Base-by-base conservation (phyloP, 2,113 vertebrate species). In the Pteronura brasiliensis region DNA sequence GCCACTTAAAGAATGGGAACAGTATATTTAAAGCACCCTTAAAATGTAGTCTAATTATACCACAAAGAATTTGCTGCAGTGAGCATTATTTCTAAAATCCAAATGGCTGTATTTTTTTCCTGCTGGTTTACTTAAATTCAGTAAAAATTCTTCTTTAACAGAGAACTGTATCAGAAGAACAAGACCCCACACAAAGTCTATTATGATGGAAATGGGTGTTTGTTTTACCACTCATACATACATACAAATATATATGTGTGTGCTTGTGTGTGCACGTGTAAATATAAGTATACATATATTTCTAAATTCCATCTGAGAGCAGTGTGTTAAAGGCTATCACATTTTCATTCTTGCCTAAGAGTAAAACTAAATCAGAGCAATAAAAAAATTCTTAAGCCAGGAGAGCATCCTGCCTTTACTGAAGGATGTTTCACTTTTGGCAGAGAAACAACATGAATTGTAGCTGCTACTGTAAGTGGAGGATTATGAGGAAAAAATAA, bases 1-100 rank as follows among this genome's bases (percentile, higher is more conserved):
- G 13, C 34, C 29, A 89, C 52, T 82, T 89, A 79, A 82, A 87
- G 42, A 80, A 13, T 88, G 21, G 65, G 21, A 82, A 95, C 12
- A 52, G 1, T 88, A n/a, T 36, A 94, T 79, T 83, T 86, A 79
- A 86, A n/a, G 29, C 29, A 92, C 94, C 44, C n/a, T 79, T 94
- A 92, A 97, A 93, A 96, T 84, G 67, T 47, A 77, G 23, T 93
- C 44, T 86, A 96, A 92, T 96, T 93, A 83, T 57, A 86, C 83
- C 96, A 87, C 74, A 61, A 95, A 18, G 42, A 94, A 94, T 96
- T 85, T 93, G 85, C 47, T 74, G 3, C 29, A 57, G 36, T 83
- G 81, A 63, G 21, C 42, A 77, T 76, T 92, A 94, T 93, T 90
- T 90, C 71, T 39, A 74, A 49, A 31, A 39, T 81, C 71, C 42